Evolutionary conservation across 1,140 invertebrate genomes (phyloP), one percentile per base, ranked within the genome.

Genomic region (Lepidurus packardi): DNA sequence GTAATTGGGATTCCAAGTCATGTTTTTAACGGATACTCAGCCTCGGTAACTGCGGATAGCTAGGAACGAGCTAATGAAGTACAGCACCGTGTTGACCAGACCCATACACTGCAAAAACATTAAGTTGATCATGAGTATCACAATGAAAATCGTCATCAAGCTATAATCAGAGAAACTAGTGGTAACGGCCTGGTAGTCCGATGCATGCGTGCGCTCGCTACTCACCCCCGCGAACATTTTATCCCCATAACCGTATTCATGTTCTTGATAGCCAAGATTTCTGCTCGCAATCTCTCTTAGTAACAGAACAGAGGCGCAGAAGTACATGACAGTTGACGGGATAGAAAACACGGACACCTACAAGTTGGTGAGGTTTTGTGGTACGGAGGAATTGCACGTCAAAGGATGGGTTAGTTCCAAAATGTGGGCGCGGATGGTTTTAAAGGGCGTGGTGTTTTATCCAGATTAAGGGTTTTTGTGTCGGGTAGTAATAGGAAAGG

Each of bases 21-120:
- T 4, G 34, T 34, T 34, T 13, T 65, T 1, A 7, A 65, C 16
- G 13, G 6, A 65, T 89, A 89, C 91, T 75, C 89, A 83, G 79
- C 90, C 90, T 83, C 89, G 89, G 84, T 92, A 93, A 11, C 88
- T 88, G 78, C 90, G 89, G 82, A 90, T 87, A 76, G 92, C 91
- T 79, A 93, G 86, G 80, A 93, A 87, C 11, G 91, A 90, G 82
- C 91, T 93, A n/a, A 92, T 81, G 5, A 92, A 86, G 84, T 94
- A 94, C 0, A 93, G 84, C 0, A 85, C 88, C 0, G 90, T 83
- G 80, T 93, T 89, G 3, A 93, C 86, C 16, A 94, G 82, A 25
- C 91, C 92, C 82, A 93, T 88, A 42, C 93, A 87, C 89, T 92
- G 87, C 75, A 77, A 73, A 74, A 77, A 78, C 24, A 10, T 25